A percentile compares a stretch with the other conserved stretches of the same genome.
Evolutionary conservation across 1,140 invertebrate species (phyloP).

Genomic region (Triops longicaudatus): DNA sequence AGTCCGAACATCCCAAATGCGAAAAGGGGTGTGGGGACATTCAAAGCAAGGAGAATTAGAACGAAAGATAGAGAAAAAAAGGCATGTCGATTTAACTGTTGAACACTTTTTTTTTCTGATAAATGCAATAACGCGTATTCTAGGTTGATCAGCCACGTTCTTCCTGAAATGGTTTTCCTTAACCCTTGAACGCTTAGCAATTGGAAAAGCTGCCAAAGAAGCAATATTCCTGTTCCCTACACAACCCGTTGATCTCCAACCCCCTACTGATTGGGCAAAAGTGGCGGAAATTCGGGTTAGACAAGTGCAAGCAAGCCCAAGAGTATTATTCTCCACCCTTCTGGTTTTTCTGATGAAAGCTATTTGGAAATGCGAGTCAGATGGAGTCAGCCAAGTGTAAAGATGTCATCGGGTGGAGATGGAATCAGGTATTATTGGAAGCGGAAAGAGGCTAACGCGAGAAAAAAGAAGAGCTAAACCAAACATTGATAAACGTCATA

Average conservation of each 20-base stretch:
- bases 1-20: background rate
- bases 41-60: background rate
- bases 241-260: background rate
- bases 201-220: constrained; percentile 15
- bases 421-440: constrained; percentile 8
- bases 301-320: background rate
- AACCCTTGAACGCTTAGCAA: background rate
- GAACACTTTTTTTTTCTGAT: background rate
- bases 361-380: constrained; percentile 9
- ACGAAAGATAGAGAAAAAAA: background rate
- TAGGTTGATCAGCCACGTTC: background rate
- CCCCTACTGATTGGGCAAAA: background rate
- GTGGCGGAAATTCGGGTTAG: constrained; percentile 1
- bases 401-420: constrained; percentile 11
- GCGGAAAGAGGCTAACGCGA: background rate
- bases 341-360: background rate
- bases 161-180: too few relatives aligned
- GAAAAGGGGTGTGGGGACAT: background rate
- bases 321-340: background rate
- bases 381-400: background rate
- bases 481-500: constrained; percentile 1
- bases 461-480: background rate
- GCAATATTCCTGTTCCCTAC: background rate
- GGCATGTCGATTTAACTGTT: background rate
- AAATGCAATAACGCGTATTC: background rate